Evolutionary conservation across 2,888 invertebrate species (phyloP), one percentile per base, ranked within the genome.

Genomic region (Yponomeuta sedellus): DNA sequence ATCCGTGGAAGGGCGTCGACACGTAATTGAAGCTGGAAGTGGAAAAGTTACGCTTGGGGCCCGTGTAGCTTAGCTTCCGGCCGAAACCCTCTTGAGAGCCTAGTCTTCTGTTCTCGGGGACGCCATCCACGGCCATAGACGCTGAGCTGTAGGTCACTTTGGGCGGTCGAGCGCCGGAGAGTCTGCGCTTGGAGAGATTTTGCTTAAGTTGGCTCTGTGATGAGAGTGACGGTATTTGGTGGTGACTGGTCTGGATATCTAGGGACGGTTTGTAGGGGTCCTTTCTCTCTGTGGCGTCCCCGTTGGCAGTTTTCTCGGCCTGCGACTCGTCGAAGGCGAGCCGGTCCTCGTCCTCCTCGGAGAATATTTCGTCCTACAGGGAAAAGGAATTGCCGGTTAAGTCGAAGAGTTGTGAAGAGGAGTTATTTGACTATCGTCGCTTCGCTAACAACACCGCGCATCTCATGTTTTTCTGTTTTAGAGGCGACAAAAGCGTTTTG

Each of bases 1-100:
- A 96, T 0, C 97, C 97, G 74, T 97, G 96, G 81, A 96, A 96
- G 0, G 96, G 95, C 0, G 97, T 97, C 11, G 95, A 95, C 0
- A 97, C 93, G 75, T 97, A 96, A 57, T 96, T 94, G 73, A 97
- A 96, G 64, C 96, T 96, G 6, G 96, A 96, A 0, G 95, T 95
- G 0, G 96, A 96, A 11, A 95, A 94, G 25, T 94, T 96, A 52
- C 94, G 91, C 73, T 92, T 93, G 1, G 94, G 94, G 68, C 84
- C 74, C 61, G 79, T 79, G 0, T 77, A 80, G 57, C 88, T 88
- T 0, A 85, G 67, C 34, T 82, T 75, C 0, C 87, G 80, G 0
- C 85, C 82, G 12, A 88, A 86, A 0, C 78, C 75, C 11, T 88
- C 91, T 67, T 86, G 85, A 0, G 89, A 88, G 0, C 88, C 90